These are phyloP conservation scores for Eudasyphora cyanicolor DNA, from an alignment of 2,888 invertebrate genomes.

Conservation along the genomic window DNA sequence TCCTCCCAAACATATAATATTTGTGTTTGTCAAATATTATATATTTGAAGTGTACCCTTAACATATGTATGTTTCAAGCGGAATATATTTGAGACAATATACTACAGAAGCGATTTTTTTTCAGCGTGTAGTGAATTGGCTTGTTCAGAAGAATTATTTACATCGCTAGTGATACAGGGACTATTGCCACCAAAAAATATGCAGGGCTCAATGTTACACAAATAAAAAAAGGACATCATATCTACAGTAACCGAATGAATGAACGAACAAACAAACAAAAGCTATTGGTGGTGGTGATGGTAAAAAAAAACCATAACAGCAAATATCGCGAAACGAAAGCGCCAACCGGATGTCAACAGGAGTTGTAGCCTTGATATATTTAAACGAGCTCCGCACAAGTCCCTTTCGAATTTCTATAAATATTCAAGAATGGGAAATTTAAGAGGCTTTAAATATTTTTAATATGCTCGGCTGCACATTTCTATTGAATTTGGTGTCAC, in stretches of 20 bases:
- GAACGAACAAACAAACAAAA: conserved; percentile 23
- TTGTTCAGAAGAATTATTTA: too few species aligned
- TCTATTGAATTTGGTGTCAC: background rate
- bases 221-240: conserved; percentile 9
- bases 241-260: background rate
- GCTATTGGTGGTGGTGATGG: conserved; percentile 22
- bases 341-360: background rate
- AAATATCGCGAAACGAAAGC: background rate
- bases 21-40: too few species aligned
- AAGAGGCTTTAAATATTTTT: background rate
- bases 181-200: too few species aligned
- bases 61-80: too few species aligned
- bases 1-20: too few species aligned
- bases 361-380: background rate
- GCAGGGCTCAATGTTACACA: too few species aligned
- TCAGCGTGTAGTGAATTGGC: too few species aligned
- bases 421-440: conserved; percentile 4
- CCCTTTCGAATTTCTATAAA: background rate
- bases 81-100: too few species aligned
- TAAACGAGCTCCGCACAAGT: background rate
- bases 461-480: background rate
- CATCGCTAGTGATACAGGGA: too few species aligned
- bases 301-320: background rate
- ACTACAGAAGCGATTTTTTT: too few species aligned
- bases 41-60: too few species aligned